Conservation (phyloP, 1,140 invertebrate species). For the Parapsyche elsis region DNA sequence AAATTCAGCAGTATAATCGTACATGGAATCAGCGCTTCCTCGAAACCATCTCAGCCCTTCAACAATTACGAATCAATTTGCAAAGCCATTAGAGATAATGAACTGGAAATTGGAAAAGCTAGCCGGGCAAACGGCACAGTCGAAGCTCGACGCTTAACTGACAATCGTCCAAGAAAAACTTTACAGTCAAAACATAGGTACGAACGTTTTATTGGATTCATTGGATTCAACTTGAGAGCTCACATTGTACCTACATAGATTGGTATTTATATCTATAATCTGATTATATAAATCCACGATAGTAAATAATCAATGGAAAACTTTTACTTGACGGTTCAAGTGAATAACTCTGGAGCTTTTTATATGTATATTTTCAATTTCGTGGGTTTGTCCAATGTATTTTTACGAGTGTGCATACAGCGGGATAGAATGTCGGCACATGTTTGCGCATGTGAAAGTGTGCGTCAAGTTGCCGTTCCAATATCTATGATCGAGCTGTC, state of each 20-base stretch:
- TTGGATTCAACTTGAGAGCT: too few species aligned
- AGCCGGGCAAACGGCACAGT: constrained; percentile 2
- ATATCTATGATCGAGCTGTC: constrained; percentile 16
- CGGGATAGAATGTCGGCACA: background rate
- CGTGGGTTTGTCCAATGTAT: background rate
- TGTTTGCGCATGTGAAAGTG: constrained; percentile 6
- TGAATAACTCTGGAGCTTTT: too few species aligned
- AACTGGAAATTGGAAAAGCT: constrained; percentile 56
- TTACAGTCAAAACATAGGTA: background rate
- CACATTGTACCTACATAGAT: too few species aligned
- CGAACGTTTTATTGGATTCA: background rate
- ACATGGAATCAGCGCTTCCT: background rate
- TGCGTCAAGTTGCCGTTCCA: background rate
- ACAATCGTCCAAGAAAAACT: constrained; percentile 12
- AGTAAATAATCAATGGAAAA: too few species aligned
- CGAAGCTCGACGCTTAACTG: background rate
- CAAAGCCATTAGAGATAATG: constrained; percentile 54
- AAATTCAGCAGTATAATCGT: background rate
- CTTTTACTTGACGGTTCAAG: too few species aligned
- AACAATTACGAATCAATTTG: constrained; percentile 56
- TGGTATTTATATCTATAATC: too few species aligned
- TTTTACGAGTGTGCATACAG: background rate
- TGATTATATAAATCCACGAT: too few species aligned
- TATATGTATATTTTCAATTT: background rate
- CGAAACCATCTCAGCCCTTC: constrained; percentile 9